These are phyloP conservation scores for Synodontis membranacea DNA, from an alignment of 2,113 vertebrate species.

Conservation along the genomic window DNA sequence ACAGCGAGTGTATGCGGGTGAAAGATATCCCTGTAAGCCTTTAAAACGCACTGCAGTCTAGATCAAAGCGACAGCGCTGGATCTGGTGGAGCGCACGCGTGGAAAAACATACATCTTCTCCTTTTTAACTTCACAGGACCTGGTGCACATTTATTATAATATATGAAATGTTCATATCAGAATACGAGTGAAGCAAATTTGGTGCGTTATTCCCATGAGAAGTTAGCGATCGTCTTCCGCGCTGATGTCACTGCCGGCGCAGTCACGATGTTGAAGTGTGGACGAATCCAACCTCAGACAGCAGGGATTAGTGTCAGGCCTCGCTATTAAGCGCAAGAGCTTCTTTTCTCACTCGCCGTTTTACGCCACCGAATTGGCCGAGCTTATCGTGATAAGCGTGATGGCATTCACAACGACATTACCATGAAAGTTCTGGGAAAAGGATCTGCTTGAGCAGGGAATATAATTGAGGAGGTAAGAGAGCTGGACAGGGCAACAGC, in stretches of 20 bases:
- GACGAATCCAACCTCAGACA: background rate
- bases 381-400: background rate
- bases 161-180: background rate
- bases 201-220: background rate
- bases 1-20: conserved; percentile 19
- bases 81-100: background rate
- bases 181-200: background rate
- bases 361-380: background rate
- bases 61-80: background rate
- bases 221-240: background rate
- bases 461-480: background rate
- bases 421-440: background rate
- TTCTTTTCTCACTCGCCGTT: background rate
- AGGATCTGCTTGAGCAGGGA: background rate
- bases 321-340: background rate
- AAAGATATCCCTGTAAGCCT: conserved; percentile 9
- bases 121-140: background rate
- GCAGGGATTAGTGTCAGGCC: background rate
- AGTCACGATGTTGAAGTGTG: background rate
- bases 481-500: background rate
- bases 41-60: conserved; percentile 18
- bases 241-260: background rate
- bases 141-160: too few relatives aligned
- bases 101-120: background rate
- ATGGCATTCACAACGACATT: background rate